phyloP scores from a whole-genome alignment of 1,140 invertebrate genomes.

The Potamilus streckersoni region DNA sequence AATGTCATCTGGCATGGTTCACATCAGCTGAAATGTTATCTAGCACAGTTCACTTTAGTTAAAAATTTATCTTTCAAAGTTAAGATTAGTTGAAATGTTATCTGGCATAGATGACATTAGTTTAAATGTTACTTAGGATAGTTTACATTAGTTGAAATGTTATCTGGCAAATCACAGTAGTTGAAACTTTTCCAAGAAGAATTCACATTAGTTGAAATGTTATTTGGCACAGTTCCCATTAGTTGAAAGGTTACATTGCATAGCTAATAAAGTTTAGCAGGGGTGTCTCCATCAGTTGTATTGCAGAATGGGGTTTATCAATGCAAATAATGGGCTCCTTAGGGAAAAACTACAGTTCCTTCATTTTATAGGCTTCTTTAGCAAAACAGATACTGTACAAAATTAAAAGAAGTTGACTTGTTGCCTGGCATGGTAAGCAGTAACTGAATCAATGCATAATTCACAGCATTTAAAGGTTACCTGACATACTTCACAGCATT shows the following conservation, averaged over 20 bases:
- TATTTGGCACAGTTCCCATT: conserved; percentile 61
- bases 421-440: no score
- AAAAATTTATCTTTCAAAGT: not conserved
- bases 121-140: conserved; percentile 62
- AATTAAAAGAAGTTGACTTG: no score
- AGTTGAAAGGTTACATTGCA: conserved; percentile 81
- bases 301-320: conserved; percentile 95
- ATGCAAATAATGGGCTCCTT: conserved; percentile 92
- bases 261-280: conserved; percentile 97
- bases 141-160: conserved; percentile 17
- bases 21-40: conserved; percentile 89
- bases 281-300: conserved; percentile 97
- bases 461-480: conserved; percentile 67
- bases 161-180: conserved; percentile 92
- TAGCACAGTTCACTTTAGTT: no score
- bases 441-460: no score
- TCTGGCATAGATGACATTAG: conserved; percentile 92
- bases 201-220: conserved; percentile 97
- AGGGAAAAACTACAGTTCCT: conserved; percentile 98
- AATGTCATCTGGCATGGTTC: conserved; percentile 95
- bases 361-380: conserved; percentile 92
- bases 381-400: no score
- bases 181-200: conserved; percentile 86
- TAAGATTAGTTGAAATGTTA: conserved; percentile 61
- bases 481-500: conserved; percentile 98